Evolutionary conservation across 2,888 invertebrate species (phyloP).

Genomic region (Cephonodes hylas): DNA sequence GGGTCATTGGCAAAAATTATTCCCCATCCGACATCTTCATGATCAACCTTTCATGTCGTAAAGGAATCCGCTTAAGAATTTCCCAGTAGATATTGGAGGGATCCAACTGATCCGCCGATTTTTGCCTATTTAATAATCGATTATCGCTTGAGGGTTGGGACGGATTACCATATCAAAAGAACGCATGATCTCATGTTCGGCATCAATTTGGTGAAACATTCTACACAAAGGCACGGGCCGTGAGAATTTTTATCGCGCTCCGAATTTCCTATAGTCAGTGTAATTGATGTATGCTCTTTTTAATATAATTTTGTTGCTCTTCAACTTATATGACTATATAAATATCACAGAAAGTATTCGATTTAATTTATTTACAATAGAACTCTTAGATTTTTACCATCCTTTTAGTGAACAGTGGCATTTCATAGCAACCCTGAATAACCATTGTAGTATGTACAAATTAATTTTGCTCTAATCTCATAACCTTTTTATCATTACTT

Average conservation of each 20-base stretch:
- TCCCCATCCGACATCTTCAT: slow-evolving; percentile 34
- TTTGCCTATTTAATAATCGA: slow-evolving; percentile 76
- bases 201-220: slow-evolving; percentile 71
- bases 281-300: slow-evolving; percentile 20
- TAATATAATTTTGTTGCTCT: too few relatives aligned
- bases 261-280: slow-evolving; percentile 43
- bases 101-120: slow-evolving; percentile 57
- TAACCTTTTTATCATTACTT: too few relatives aligned
- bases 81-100: slow-evolving; percentile 51
- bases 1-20: slow-evolving; percentile 31
- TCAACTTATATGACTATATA: too few relatives aligned
- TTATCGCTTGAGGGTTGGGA: slow-evolving; percentile 62
- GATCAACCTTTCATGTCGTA: slow-evolving; percentile 54
- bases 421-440: too few relatives aligned
- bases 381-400: too few relatives aligned
- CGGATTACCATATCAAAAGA: slow-evolving; percentile 78
- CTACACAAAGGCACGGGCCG: slow-evolving; percentile 48
- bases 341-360: too few relatives aligned
- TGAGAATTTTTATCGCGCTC: slow-evolving; percentile 47
- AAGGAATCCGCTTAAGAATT: slow-evolving; percentile 59
- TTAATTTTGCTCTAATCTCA: too few relatives aligned
- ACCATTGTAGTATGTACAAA: too few relatives aligned
- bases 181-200: slow-evolving; percentile 65
- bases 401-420: too few relatives aligned
- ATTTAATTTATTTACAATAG: too few relatives aligned